Percentiles rank a stretch among this genome's conserved stretches.
Evolutionary conservation across 2,797 vertebrate genomes (phyloP).

Genomic region (Acipenser ruthenus): DNA sequence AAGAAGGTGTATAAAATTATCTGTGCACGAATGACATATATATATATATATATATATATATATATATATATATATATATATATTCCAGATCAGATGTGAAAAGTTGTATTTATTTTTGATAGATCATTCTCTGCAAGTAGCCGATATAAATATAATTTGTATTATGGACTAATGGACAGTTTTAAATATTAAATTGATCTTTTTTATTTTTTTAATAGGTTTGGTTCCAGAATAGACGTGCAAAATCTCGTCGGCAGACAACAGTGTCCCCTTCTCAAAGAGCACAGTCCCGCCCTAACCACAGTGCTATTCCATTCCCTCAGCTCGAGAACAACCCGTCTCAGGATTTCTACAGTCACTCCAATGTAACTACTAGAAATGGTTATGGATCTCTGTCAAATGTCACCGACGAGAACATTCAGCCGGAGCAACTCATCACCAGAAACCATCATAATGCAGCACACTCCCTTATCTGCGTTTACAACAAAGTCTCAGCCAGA

Average conservation of each 20-base stretch:
- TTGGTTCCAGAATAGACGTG: slow-evolving; percentile 78
- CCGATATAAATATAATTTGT: too few species aligned
- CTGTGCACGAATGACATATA: too few species aligned
- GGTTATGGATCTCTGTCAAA: slow-evolving; percentile 33
- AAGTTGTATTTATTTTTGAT: too few species aligned
- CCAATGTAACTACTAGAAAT: slow-evolving; percentile 37
- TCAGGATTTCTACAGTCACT: slow-evolving; percentile 31
- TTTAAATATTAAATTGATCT: background rate
- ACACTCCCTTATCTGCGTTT: slow-evolving; percentile 37
- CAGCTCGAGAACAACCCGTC: slow-evolving; percentile 36
- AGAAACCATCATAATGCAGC: slow-evolving; percentile 33
- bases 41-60: too few species aligned
- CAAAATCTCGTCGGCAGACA: slow-evolving; percentile 69
- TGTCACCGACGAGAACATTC: slow-evolving; percentile 29
- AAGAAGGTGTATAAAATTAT: too few species aligned
- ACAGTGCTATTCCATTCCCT: slow-evolving; percentile 26
- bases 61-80: too few species aligned
- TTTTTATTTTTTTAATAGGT: slow-evolving; percentile 44
- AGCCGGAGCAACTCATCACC: slow-evolving; percentile 20
- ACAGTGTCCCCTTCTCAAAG: slow-evolving; percentile 34
- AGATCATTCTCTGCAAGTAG: too few species aligned
- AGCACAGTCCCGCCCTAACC: too few species aligned
- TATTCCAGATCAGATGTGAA: too few species aligned
- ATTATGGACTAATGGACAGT: background rate
- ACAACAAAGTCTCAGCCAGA: slow-evolving; percentile 27